These are phyloP conservation scores for Micoletzkya japonica DNA, from an alignment of 2,888 invertebrate genomes.

Conservation along the genomic window DNA sequence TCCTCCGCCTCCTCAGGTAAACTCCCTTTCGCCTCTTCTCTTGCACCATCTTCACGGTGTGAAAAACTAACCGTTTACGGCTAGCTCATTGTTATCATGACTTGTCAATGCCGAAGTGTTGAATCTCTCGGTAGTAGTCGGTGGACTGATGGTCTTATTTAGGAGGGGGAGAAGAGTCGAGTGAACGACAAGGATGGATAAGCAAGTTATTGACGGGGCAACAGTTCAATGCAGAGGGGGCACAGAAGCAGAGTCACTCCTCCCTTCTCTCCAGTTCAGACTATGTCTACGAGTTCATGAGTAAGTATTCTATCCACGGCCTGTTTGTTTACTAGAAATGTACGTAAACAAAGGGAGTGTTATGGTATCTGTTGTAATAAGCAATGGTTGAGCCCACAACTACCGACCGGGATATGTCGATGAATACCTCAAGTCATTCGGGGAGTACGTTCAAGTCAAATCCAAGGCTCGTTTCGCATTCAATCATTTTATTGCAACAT, in stretches of 20 bases:
- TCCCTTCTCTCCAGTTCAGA: slow-evolving; percentile 95
- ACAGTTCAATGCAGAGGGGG: slow-evolving; percentile 29
- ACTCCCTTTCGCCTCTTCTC: too few species aligned
- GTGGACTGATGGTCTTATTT: too few species aligned
- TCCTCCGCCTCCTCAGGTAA: too few species aligned
- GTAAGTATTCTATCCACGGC: slow-evolving; percentile 58
- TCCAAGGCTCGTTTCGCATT: too few species aligned
- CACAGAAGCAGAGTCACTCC: slow-evolving; percentile 73
- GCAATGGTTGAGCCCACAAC: slow-evolving; percentile 56
- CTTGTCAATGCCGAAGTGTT: too few species aligned
- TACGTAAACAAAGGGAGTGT: not conserved
- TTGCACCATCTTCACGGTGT: too few species aligned
- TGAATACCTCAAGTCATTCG: slow-evolving; percentile 53
- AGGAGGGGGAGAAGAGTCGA: not conserved
- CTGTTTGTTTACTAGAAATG: not conserved
- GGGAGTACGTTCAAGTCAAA: slow-evolving; percentile 55
- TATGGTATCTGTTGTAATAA: not conserved
- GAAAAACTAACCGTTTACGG: too few species aligned
- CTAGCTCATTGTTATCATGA: too few species aligned
- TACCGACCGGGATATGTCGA: slow-evolving; percentile 52
- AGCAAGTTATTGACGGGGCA: slow-evolving; percentile 48
- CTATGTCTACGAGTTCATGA: slow-evolving; percentile 89
- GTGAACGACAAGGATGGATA: slow-evolving; percentile 55
- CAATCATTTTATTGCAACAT: too few species aligned
- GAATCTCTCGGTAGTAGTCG: too few species aligned